phyloP scores from a whole-genome alignment of 2,113 vertebrate species.

The Crocuta crocuta region DNA sequence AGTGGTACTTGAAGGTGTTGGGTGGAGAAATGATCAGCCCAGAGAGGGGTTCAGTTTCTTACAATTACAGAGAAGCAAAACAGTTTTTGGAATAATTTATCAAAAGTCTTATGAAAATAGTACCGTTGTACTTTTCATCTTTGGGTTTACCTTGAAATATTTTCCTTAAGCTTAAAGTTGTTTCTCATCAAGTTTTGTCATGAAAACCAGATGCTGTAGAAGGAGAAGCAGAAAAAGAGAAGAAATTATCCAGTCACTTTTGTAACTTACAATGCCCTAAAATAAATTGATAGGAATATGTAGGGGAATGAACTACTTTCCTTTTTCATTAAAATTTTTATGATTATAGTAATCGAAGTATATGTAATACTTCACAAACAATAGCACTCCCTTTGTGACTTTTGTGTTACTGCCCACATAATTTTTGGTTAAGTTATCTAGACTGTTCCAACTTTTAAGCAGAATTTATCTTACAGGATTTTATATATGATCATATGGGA shows the following conservation, averaged over 20 bases:
- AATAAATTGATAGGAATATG: conserved; percentile 21
- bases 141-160: conserved; percentile 58
- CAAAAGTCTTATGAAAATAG: conserved; percentile 44
- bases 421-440: conserved; percentile 42
- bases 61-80: conserved; percentile 11
- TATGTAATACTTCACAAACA: neutral
- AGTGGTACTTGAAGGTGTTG: neutral
- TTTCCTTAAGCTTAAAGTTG: conserved; percentile 32
- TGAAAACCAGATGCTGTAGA: conserved; percentile 44
- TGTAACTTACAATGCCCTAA: neutral
- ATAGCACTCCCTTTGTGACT: neutral
- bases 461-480: conserved; percentile 38
- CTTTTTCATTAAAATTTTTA: conserved; percentile 48
- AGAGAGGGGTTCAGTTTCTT: conserved; percentile 20
- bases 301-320: neutral
- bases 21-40: neutral
- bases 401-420: conserved; percentile 58
- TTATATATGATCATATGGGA: neutral
- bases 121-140: conserved; percentile 45
- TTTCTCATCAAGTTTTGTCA: conserved; percentile 38
- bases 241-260: conserved; percentile 38
- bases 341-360: neutral
- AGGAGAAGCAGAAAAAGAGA: conserved; percentile 5
- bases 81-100: neutral
- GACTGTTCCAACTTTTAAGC: conserved; percentile 28